Base-by-base conservation (phyloP, 2,113 vertebrate species). In the Halcyon malimbica region DNA sequence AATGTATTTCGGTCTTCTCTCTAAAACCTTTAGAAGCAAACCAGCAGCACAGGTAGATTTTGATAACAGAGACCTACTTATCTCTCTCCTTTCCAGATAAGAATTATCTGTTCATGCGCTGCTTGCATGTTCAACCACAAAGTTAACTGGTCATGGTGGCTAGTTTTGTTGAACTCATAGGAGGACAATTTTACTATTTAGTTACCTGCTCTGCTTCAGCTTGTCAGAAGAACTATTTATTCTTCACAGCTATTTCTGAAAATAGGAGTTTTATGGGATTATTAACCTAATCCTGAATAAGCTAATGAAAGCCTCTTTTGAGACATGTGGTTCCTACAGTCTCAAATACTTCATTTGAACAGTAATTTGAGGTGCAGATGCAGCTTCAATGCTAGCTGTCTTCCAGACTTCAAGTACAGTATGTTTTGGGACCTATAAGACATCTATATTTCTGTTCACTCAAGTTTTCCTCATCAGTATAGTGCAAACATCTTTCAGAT, bases 221-320 rank as follows among this genome's bases (percentile, higher is more conserved):
- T 89, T 91, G n/a, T 77, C 50, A 89, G 57, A 82, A 85, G 54
- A 80, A 59, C 29, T 44, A 4, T 62, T 71, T 44, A 4, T 62
- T 71, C 44, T 51, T 71, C 46, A 79, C 26, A 60, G 60, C 62
- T 44, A 10, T 74, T 83, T 42, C 91, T 83, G 76, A 95, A 93
- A 95, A 88, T 89, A 91, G 88, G 54, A 57, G 33, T 54, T 92
- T 51, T 67, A 88, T 80, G 69, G 59, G 94, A 97, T 97, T 96
- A 94, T 90, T 91, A 94, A 80, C 68, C 21, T 96, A 95, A 97
- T 97, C 85, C 90, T 48, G 37, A 94, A 76, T 95, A 94, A 96
- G 73, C 64, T 93, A 95, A 96, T 83, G 87, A 95, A 96, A 97
- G 91, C 94, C n/a, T 92, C 94, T 96, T 95, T 87, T 70, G 73